Percentiles rank a stretch among this genome's conserved stretches.
Conservation (phyloP, 2,888 invertebrate genomes). For the Polylopha cassiicola region DNA sequence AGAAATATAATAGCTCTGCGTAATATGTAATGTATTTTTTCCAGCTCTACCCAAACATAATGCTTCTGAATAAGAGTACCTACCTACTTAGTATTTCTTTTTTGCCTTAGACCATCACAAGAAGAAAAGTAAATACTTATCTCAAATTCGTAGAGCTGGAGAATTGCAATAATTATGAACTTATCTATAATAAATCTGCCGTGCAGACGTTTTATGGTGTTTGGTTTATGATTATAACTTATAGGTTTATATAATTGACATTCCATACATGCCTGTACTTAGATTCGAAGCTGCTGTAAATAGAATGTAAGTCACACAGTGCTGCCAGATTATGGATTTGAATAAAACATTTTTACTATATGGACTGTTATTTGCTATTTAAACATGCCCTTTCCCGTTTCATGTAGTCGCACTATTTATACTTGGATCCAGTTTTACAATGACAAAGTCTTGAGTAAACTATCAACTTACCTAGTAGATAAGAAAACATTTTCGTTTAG, state of each 20-base stretch:
- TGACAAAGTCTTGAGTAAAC: no score
- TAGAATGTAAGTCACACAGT: conserved; percentile 59
- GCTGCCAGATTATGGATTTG: conserved; percentile 67
- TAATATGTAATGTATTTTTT: conserved; percentile 1
- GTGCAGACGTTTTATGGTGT: background rate
- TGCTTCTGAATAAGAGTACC: no score
- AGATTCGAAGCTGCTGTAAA: conserved; percentile 61
- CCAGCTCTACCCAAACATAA: no score
- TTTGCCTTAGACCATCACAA: no score
- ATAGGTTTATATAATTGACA: conserved; percentile 29
- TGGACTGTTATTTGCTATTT: conserved; percentile 23
- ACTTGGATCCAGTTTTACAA: no score
- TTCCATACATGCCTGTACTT: conserved; percentile 51
- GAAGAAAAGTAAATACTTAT: no score
- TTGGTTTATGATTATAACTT: conserved; percentile 8
- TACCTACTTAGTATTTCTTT: no score
- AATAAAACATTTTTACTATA: conserved; percentile 63
- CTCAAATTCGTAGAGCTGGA: no score
- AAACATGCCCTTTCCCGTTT: no score
- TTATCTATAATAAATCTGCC: background rate
- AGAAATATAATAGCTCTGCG: conserved; percentile 13
- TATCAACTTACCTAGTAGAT: no score
- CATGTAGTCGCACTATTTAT: no score
- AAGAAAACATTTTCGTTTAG: no score
- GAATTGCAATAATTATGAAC: conserved; percentile 8